phyloP scores from a whole-genome alignment of 2,113 vertebrate genomes.

The Lagopus muta region DNA sequence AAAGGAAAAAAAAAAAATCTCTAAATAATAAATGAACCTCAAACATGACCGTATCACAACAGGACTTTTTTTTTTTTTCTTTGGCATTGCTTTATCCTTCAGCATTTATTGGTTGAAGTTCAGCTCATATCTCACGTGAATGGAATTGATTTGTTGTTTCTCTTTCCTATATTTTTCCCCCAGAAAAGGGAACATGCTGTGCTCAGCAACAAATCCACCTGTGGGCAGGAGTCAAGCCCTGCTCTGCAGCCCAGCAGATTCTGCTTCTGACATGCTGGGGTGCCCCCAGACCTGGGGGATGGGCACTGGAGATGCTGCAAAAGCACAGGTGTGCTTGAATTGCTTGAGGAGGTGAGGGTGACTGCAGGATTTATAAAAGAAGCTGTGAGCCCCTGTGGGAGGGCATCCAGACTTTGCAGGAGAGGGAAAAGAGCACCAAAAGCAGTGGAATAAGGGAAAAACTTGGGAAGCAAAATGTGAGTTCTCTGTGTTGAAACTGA shows the following conservation, averaged over 20 bases:
- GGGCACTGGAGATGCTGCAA: not conserved
- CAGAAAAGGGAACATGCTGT: not conserved
- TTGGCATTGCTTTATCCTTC: conserved; percentile 15
- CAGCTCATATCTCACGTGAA: not conserved
- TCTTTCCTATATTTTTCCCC: accelerated
- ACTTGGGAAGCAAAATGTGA: not conserved
- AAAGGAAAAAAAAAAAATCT: not conserved
- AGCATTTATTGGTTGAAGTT: not conserved
- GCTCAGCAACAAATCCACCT: not conserved
- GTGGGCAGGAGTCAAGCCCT: not conserved
- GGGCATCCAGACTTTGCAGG: not conserved
- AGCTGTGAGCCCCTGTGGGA: not conserved
- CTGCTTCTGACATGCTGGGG: not conserved
- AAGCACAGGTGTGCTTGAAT: conserved; percentile 33
- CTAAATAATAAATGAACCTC: conserved; percentile 33
- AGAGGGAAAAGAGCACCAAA: not conserved
- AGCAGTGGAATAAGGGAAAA: not conserved
- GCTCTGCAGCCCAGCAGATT: not conserved
- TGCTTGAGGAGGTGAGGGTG: not conserved
- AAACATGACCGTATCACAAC: not conserved
- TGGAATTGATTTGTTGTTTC: not conserved
- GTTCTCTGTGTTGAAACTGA: not conserved
- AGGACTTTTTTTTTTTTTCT: not conserved
- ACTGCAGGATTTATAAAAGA: conserved; percentile 32
- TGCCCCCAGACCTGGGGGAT: not conserved